Base-by-base conservation (phyloP, 1,140 invertebrate species). In the Aricia agestis region DNA sequence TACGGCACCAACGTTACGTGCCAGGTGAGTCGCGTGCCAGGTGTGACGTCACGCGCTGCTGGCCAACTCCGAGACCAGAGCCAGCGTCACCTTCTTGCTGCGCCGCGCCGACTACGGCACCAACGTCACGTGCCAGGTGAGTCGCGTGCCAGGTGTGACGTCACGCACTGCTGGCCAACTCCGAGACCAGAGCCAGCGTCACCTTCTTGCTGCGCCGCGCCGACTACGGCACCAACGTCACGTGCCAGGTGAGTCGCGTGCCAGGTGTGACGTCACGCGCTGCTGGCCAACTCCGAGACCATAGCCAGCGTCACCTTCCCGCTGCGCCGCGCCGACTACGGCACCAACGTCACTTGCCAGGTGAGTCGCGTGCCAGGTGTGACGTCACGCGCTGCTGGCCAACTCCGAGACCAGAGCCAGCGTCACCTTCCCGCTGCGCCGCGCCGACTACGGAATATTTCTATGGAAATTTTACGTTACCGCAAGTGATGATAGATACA, bases 31-130 rank as follows among this genome's bases (percentile, higher is more conserved):
- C 10, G 45, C 45, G 45, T 52, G 45, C 45, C 45, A 13, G 41
- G 6, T 42, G 10, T 42, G 41, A 42, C 41, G 41, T 69, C 95
- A 95, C 79, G 94, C 94, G 6, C 89, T 97, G 1, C 90, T 97
- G 59, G 96, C 84, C 2, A 86, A 88, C 13, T 15, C 10, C 45
- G 45, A 36, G 36, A 36, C 36, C 36, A 36, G 36, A 36, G 36
- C 36, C 36, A 36, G 36, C 36, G 36, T 36, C 36, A 36, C 36
- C 36, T 36, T 36, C 7, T 5, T 5, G 36, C 36, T 36, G 36
- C 36, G 36, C 36, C 36, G 36, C 9, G 36, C 36, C 9, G 36
- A 36, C 63, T 78, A 76, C 36, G 36, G 5, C 6, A 52, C 45
- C 13, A 9, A 52, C 45, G 45, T 52, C 11, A 52, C 45, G 9